These are phyloP conservation scores for Tetanocera ferruginea DNA, from an alignment of 2,888 invertebrate species.

Conservation along the genomic window DNA sequence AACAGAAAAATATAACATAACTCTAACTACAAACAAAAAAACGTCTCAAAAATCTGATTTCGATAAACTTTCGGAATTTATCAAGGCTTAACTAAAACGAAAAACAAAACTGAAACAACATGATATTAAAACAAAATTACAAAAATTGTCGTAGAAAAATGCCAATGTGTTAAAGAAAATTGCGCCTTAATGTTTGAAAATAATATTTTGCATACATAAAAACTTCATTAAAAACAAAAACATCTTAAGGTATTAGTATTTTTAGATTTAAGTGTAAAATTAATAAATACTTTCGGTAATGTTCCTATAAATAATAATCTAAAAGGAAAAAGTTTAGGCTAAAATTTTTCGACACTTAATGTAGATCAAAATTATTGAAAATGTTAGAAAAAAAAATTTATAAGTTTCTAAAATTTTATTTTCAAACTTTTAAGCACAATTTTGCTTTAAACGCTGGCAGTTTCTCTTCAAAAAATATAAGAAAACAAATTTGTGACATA, in stretches of 20 bases:
- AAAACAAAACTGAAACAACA: conserved; percentile 23
- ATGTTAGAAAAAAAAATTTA: conserved; percentile 15
- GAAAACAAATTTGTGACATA: conserved; percentile 31
- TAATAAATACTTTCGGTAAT: conserved; percentile 67
- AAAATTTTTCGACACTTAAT: conserved; percentile 44
- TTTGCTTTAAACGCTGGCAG: neutral
- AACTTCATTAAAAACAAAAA: conserved; percentile 46
- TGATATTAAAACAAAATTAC: conserved; percentile 1
- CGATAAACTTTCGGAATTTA: conserved; percentile 28
- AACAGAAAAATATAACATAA: conserved; percentile 39
- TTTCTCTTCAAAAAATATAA: conserved; percentile 2
- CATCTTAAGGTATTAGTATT: conserved; percentile 45
- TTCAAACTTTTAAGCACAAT: neutral
- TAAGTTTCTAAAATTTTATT: conserved; percentile 23
- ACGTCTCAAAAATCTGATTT: neutral
- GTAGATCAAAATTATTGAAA: conserved; percentile 36
- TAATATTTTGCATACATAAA: conserved; percentile 38
- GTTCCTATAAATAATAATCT: conserved; percentile 66
- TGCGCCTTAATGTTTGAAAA: conserved; percentile 28
- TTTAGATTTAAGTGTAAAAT: conserved; percentile 67
- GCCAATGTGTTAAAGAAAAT: conserved; percentile 43
- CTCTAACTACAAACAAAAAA: neutral
- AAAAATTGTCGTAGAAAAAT: conserved; percentile 41
- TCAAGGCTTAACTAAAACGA: conserved; percentile 29
- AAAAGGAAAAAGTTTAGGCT: conserved; percentile 49